Conservation (phyloP, 2,888 invertebrate species). For the Acrobasis suavella region DNA sequence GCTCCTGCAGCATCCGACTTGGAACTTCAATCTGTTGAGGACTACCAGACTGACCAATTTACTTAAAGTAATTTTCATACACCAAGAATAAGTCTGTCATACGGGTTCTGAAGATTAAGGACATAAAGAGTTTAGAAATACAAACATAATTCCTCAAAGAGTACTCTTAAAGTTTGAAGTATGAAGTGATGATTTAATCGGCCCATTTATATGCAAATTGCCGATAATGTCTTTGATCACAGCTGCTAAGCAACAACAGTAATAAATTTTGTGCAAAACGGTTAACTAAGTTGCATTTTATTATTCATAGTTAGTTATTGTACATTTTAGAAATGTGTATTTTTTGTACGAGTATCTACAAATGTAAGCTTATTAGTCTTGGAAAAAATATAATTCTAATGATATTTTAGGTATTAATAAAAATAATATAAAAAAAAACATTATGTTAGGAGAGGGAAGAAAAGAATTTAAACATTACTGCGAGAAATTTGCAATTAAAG, state of each 20-base stretch:
- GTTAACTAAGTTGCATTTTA: not conserved
- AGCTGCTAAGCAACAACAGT: slow-evolving; percentile 17
- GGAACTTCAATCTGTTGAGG: no score
- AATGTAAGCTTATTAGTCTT: not conserved
- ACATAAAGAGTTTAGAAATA: not conserved
- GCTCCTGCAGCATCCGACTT: no score
- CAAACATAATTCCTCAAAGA: not conserved
- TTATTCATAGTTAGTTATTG: not conserved
- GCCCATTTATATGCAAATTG: slow-evolving; percentile 16
- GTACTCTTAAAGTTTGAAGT: not conserved
- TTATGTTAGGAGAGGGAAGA: no score
- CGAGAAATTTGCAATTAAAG: no score
- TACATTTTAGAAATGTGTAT: not conserved
- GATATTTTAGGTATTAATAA: not conserved
- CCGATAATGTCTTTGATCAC: slow-evolving; percentile 20
- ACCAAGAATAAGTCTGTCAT: no score
- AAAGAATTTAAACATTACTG: no score
- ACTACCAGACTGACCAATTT: no score
- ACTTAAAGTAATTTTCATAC: no score
- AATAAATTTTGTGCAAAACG: slow-evolving; percentile 17
- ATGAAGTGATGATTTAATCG: slow-evolving; percentile 12
- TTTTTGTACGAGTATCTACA: no score
- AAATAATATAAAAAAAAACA: no score
- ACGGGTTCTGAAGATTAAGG: no score
- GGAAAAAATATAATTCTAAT: not conserved